A percentile compares a stretch with the other conserved stretches of the same genome.
phyloP scores from a whole-genome alignment of 2,888 invertebrate genomes.

The Xanthia togata region DNA sequence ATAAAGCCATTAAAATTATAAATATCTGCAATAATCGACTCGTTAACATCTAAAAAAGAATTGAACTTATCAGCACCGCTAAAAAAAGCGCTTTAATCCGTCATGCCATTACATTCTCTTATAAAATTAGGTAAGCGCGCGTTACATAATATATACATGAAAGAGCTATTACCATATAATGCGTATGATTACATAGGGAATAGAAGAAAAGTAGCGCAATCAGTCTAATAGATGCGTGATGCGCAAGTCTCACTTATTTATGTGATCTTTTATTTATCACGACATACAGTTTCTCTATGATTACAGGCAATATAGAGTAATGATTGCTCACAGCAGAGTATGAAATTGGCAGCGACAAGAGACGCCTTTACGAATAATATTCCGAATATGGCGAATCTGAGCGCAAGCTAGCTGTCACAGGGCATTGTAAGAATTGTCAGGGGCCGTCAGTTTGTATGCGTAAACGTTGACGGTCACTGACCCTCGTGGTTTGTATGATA shows the following conservation, averaged over 20 bases:
- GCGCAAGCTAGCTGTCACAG: neutral
- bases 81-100: neutral
- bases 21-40: neutral
- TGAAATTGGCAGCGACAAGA: neutral
- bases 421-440: neutral
- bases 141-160: slow-evolving; percentile 26
- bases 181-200: slow-evolving; percentile 15
- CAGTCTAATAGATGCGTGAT: slow-evolving; percentile 21
- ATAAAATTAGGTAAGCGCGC: neutral
- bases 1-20: neutral
- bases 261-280: slow-evolving; percentile 26
- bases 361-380: no score
- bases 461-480: no score
- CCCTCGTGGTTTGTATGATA: no score
- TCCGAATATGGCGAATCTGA: neutral
- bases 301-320: neutral
- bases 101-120: slow-evolving; percentile 12
- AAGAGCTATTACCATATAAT: slow-evolving; percentile 20
- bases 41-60: neutral
- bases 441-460: no score
- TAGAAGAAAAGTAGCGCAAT: slow-evolving; percentile 19
- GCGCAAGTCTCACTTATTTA: slow-evolving; percentile 24
- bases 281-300: slow-evolving; percentile 27
- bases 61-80: neutral
- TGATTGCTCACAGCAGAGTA: neutral